Conservation (phyloP, 2,797 vertebrate species). For the Neosilurus mollespiculum region DNA sequence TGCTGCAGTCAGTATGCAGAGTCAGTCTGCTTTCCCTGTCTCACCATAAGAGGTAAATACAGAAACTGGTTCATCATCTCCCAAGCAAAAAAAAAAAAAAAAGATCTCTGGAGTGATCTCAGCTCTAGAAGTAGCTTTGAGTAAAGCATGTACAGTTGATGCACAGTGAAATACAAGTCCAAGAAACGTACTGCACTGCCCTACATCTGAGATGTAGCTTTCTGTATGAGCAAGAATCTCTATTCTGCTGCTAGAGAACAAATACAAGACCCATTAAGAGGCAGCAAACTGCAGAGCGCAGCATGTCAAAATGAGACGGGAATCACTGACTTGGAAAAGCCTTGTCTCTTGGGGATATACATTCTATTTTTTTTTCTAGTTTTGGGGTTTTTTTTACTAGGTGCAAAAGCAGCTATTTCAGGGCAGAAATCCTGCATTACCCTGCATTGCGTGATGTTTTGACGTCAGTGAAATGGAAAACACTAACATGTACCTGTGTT, state of each 20-base stretch:
- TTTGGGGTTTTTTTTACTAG: background rate
- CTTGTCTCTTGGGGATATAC: constrained; percentile 11
- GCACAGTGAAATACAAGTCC: background rate
- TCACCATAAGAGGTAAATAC: background rate
- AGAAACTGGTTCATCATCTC: constrained; percentile 1
- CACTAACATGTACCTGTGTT: background rate
- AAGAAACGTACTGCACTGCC: background rate
- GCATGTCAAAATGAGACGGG: constrained; percentile 33
- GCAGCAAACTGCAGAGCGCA: constrained; percentile 26
- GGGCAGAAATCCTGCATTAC: background rate
- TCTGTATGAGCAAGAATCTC: constrained; percentile 46
- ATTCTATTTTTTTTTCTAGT: background rate
- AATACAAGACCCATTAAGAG: constrained; percentile 40
- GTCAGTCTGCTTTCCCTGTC: background rate
- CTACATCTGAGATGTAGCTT: constrained; percentile 6
- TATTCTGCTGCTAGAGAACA: constrained; percentile 31
- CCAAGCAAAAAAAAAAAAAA: background rate
- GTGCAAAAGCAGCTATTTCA: background rate
- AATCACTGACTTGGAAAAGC: constrained; percentile 38
- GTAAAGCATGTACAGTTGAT: background rate
- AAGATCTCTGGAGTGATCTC: background rate
- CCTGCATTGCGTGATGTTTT: background rate
- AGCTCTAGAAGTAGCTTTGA: background rate
- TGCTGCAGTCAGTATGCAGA: constrained; percentile 23
- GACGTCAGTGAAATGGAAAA: background rate